phyloP scores from a whole-genome alignment of 2,797 vertebrate species.

The Chelon auratus region DNA sequence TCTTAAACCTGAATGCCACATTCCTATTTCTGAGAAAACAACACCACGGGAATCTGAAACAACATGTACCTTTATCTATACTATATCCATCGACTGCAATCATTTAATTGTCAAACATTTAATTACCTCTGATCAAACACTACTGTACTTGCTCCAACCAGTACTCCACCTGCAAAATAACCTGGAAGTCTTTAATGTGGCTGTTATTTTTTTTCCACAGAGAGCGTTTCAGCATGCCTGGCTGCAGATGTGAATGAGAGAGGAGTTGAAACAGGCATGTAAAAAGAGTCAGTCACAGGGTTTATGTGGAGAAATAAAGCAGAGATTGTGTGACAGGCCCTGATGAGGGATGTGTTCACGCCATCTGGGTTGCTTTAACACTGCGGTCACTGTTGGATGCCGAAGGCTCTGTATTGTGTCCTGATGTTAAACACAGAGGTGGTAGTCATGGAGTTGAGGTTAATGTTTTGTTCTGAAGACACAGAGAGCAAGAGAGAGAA shows the following conservation, averaged over 20 bases:
- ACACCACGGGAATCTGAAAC: background rate
- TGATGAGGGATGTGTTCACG: slow-evolving; percentile 79
- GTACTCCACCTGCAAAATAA: slow-evolving; percentile 39
- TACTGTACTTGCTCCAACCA: slow-evolving; percentile 10
- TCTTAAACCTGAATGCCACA: too few species aligned
- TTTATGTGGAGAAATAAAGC: slow-evolving; percentile 76
- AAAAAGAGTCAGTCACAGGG: slow-evolving; percentile 63
- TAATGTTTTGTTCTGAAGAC: slow-evolving; percentile 82
- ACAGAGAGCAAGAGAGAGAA: slow-evolving; percentile 59
- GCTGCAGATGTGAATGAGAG: slow-evolving; percentile 51
- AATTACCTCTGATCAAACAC: slow-evolving; percentile 17
- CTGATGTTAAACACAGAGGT: slow-evolving; percentile 82
- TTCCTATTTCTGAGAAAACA: background rate
- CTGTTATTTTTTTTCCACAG: slow-evolving; percentile 54
- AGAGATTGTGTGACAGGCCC: slow-evolving; percentile 76
- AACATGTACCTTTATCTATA: background rate
- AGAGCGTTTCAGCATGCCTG: slow-evolving; percentile 37
- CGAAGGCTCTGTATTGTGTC: slow-evolving; percentile 78
- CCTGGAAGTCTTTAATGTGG: slow-evolving; percentile 53
- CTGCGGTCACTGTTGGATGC: slow-evolving; percentile 79
- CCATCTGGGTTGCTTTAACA: slow-evolving; percentile 84
- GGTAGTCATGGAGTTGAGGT: slow-evolving; percentile 82
- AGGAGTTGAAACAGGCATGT: slow-evolving; percentile 58
- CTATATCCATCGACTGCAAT: background rate
- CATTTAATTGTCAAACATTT: slow-evolving; percentile 20